Base-by-base conservation (phyloP, 2,113 vertebrate genomes). In the Scopus umbretta region DNA sequence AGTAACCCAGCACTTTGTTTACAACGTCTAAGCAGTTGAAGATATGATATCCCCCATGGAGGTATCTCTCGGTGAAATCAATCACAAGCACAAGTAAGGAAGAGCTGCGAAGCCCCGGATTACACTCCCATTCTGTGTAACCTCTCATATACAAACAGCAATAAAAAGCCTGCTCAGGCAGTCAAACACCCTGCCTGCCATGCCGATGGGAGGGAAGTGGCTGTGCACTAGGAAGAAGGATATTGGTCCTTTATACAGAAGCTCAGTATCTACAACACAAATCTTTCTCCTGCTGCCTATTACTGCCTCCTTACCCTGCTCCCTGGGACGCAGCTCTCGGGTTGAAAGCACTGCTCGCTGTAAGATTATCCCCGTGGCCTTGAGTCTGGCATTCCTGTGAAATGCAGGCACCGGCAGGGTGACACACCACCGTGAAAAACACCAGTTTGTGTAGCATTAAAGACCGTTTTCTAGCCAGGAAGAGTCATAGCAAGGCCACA, bases 1-100 rank as follows among this genome's bases (percentile, higher is more conserved):
- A 80, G 90, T 56, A 92, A 91, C 86, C 92, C 88, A 34, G 94
- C 90, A 84, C 85, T 45, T 29, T 84, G 82, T 93, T 94, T 94
- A 95, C 72, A 30, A 32, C 52, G 67, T 36, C 82, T 9, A 21
- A 49, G 59, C 66, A 25, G 65, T 26, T 23, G 66, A 45, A 86
- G 63, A 25, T 32, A 47, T 36, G 38, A 6, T 25, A 12, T 83
- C 82, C 50, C 76, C 17, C 38, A 2, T 5, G 2, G 52, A 45
- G 59, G 25, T 4, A 30, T 23, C n/a, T 50, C 61, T 15, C 83
- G 13, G 61, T 11, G 58, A 47, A 22, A 30, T 10, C 40, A 34
- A 30, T 22, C 53, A 52, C 12, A 29, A 56, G 67, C 45, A 62
- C 21, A 23, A 58, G 52, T 16, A 29, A 52, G 74, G 82, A 59